Percentiles rank a stretch among this genome's conserved stretches.
These are phyloP conservation scores for Calliphora vomitoria DNA, from an alignment of 2,888 invertebrate genomes.

Conservation along the genomic window DNA sequence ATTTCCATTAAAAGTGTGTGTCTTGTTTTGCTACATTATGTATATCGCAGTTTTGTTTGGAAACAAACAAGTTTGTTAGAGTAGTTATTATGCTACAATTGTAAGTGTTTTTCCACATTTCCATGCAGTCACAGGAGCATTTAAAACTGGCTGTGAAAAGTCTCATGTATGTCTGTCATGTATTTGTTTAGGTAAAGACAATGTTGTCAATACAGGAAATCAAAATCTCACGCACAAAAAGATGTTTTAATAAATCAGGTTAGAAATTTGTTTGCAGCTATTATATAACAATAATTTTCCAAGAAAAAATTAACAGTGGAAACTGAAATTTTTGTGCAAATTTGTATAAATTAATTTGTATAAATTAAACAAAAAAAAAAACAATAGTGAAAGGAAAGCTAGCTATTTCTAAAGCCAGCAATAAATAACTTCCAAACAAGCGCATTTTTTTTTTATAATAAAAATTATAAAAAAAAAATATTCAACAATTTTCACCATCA, in stretches of 20 bases:
- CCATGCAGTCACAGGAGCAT: background rate
- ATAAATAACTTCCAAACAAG: too few species aligned
- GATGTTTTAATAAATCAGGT: slow-evolving; percentile 39
- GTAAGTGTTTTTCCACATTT: background rate
- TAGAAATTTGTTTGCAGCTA: background rate
- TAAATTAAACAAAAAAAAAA: too few species aligned
- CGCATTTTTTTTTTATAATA: too few species aligned
- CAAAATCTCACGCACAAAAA: slow-evolving; percentile 56
- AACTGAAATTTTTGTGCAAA: too few species aligned
- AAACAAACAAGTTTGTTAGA: slow-evolving; percentile 22
- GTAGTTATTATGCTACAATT: background rate
- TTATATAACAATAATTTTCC: too few species aligned
- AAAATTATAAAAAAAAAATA: too few species aligned
- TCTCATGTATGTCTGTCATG: background rate
- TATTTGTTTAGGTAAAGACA: background rate
- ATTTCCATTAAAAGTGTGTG: slow-evolving; percentile 50
- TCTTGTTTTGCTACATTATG: too few species aligned
- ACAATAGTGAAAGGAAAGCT: too few species aligned
- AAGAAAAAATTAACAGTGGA: too few species aligned
- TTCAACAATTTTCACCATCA: too few species aligned
- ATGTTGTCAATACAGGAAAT: slow-evolving; percentile 63
- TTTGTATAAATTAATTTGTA: too few species aligned
- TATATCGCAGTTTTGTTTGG: background rate
- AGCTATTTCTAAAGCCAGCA: too few species aligned
- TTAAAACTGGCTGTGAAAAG: background rate